Base-by-base conservation (phyloP, 1,140 invertebrate species). In the Venturia canescens region DNA sequence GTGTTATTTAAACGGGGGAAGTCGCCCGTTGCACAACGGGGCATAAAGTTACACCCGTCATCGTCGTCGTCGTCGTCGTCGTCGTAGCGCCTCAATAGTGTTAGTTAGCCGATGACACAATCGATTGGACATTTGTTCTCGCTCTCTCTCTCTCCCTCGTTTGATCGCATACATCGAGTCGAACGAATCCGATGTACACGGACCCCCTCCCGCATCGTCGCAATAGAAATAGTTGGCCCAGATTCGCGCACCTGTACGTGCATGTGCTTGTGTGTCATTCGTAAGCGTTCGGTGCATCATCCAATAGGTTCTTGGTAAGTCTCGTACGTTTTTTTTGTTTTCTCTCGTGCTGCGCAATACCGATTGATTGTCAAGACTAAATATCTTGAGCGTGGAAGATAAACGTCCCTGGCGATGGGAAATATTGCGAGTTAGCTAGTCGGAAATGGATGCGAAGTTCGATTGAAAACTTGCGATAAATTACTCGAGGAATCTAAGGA, bases 141-240 rank as follows among this genome's bases (percentile, higher is more conserved):
- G 2, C 70, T 70, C 67, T 44, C 38, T 44, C 38, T 5, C 38
- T 44, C 38, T 44, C 38, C n/a, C 74, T 16, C 63, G 6, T 26
- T 29, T 29, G 13, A 29, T 29, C 66, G 31, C 27, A 69, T 21
- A 69, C 29, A 69, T 38, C 16, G 29, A 74, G 70, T 23, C 71
- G 74, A 34, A 38, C 50, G 9, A 21, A 76, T 21, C 74, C 50
- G 38, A 34, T 34, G 50, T n/a, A 34, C 29, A 31, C n/a, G 50
- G 31, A 21, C 3, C 74, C 74, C 29, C 34, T 27, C 66, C 66
- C 18, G 3, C 27, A 18, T 77, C 72, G 76, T 77, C 26, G 80
- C 66, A 77, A 66, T 81, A 81, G 80, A 81, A 81, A 81, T 81
- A 81, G 80, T 70, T 78, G 72, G 60, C 74, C 80, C 80, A 81